A percentile compares a stretch with the other conserved stretches of the same genome.
Conservation (phyloP, 2,888 invertebrate genomes). For the Drepana falcataria region DNA sequence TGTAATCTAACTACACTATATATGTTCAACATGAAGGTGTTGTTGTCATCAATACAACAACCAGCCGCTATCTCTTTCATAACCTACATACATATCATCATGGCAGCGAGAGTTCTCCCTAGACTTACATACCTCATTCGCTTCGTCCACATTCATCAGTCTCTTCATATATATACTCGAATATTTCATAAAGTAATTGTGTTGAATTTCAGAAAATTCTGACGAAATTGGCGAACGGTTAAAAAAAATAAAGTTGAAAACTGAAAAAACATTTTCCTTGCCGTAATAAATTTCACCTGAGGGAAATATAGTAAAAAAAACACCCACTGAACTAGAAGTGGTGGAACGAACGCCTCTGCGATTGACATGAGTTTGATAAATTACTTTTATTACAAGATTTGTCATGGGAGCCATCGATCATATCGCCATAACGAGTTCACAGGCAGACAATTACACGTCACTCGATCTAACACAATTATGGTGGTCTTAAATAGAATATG, state of each 20-base stretch:
- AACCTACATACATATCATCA: too few relatives aligned
- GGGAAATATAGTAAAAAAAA: neutral
- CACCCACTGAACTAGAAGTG: slow-evolving; percentile 16
- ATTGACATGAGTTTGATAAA: slow-evolving; percentile 54
- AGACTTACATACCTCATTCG: too few relatives aligned
- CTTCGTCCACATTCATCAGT: too few relatives aligned
- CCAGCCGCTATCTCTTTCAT: too few relatives aligned
- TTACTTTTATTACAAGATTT: slow-evolving; percentile 54
- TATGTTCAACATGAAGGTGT: too few relatives aligned
- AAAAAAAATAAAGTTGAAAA: neutral
- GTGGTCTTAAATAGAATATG: neutral
- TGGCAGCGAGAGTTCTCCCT: too few relatives aligned
- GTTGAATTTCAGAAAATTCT: too few relatives aligned
- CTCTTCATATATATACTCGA: too few relatives aligned
- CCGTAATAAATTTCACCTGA: neutral
- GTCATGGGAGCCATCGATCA: slow-evolving; percentile 44
- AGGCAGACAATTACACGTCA: slow-evolving; percentile 3
- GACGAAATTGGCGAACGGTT: too few relatives aligned
- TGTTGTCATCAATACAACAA: too few relatives aligned
- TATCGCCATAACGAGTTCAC: slow-evolving; percentile 11
- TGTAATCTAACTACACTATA: too few relatives aligned
- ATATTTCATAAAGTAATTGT: too few relatives aligned
- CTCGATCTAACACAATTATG: neutral
- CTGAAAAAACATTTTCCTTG: neutral
- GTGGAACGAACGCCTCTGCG: slow-evolving; percentile 32